These are phyloP conservation scores for Hedya salicella DNA, from an alignment of 2,888 invertebrate genomes.

Conservation along the genomic window DNA sequence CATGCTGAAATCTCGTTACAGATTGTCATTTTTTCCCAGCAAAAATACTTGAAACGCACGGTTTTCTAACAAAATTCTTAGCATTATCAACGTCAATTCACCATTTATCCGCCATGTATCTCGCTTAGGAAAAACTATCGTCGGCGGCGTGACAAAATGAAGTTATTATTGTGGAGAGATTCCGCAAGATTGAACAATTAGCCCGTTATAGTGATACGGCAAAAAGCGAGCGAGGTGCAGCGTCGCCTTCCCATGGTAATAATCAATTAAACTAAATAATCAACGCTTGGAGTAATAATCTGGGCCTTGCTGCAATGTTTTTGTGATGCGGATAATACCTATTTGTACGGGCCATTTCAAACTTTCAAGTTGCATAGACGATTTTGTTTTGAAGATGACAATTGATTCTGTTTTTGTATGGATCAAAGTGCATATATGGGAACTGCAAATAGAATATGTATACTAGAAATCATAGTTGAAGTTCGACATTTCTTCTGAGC, in stretches of 20 bases:
- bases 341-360: background rate
- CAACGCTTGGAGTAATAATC: slow-evolving; percentile 20
- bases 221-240: slow-evolving; percentile 49
- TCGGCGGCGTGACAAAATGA: slow-evolving; percentile 47
- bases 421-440: no score
- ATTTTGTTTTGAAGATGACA: no score
- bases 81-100: slow-evolving; percentile 16
- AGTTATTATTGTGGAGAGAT: slow-evolving; percentile 49
- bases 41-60: slow-evolving; percentile 26
- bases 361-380: background rate
- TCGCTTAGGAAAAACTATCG: slow-evolving; percentile 26
- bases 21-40: background rate
- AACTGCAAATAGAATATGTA: no score
- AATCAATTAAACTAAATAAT: slow-evolving; percentile 42
- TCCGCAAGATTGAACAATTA: slow-evolving; percentile 62
- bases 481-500: no score
- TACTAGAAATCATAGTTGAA: no score
- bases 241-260: slow-evolving; percentile 40
- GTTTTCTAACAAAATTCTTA: slow-evolving; percentile 29
- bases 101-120: slow-evolving; percentile 33
- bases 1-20: background rate
- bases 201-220: slow-evolving; percentile 64
- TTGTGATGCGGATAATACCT: slow-evolving; percentile 8
- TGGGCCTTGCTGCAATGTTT: slow-evolving; percentile 10
- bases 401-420: no score